These are phyloP conservation scores for Abramis brama DNA, from an alignment of 2,113 vertebrate species.

Conservation along the genomic window DNA sequence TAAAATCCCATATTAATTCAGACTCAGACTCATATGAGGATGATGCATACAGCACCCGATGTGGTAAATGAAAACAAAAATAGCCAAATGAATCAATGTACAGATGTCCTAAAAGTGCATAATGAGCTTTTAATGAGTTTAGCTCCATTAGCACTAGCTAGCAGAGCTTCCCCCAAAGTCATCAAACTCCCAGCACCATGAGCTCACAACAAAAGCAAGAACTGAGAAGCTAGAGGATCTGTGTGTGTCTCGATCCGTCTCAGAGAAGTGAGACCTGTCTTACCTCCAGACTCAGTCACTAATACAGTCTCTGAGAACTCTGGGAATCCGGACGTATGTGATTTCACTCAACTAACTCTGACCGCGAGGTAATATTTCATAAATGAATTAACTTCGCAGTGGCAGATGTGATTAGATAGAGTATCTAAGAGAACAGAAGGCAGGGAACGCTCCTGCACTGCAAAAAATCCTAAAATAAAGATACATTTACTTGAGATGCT, in stretches of 20 bases:
- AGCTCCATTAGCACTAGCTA: neutral
- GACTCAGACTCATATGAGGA: neutral
- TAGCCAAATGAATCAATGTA: neutral
- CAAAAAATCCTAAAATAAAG: neutral
- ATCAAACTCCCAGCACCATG: neutral
- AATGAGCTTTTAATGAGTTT: neutral
- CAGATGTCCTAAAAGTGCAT: neutral
- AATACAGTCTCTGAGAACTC: neutral
- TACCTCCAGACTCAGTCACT: constrained; percentile 4
- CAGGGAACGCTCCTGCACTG: neutral
- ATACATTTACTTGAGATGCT: too few relatives aligned
- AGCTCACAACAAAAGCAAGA: neutral
- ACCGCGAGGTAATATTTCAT: neutral
- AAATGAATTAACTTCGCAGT: neutral
- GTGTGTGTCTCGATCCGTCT: neutral
- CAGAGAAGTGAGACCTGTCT: neutral
- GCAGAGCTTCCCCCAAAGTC: neutral
- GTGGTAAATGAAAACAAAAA: constrained; percentile 12
- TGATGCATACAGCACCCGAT: neutral
- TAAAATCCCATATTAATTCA: neutral
- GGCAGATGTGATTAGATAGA: constrained; percentile 17
- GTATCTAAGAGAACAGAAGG: neutral
- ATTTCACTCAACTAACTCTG: constrained; percentile 8
- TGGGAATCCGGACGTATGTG: neutral
- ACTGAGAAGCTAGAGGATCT: neutral